A percentile compares a stretch with the other conserved stretches of the same genome.
These are phyloP conservation scores for Tetramorium alpestre DNA, from an alignment of 1,140 invertebrate genomes.

Conservation along the genomic window DNA sequence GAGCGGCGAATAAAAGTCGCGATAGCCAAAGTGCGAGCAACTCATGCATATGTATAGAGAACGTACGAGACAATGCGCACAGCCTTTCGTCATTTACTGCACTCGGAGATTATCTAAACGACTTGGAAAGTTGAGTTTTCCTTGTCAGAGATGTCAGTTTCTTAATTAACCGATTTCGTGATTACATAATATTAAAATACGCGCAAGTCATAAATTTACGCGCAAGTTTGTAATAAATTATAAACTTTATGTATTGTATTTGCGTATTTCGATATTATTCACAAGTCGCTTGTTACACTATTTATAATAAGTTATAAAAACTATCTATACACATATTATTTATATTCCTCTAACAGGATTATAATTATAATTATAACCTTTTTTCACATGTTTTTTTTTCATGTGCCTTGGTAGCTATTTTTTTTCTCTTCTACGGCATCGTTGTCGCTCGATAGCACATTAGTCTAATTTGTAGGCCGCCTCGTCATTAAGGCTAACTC, in stretches of 20 bases:
- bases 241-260: too few species aligned
- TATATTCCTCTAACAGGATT: background rate
- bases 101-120: background rate
- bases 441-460: conserved; percentile 33
- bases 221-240: too few species aligned
- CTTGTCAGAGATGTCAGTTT: background rate
- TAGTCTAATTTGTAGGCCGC: conserved; percentile 76
- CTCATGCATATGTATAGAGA: conserved; percentile 13
- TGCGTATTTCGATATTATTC: background rate
- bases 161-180: background rate
- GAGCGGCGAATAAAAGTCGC: conserved; percentile 22
- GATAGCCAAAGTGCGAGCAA: conserved; percentile 16
- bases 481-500: conserved; percentile 74
- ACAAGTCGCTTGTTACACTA: background rate
- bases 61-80: background rate
- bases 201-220: too few species aligned
- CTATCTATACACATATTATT: background rate
- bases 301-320: background rate
- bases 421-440: background rate
- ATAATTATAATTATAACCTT: background rate
- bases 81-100: background rate
- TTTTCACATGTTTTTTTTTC: background rate
- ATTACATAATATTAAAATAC: background rate
- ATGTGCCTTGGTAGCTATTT: background rate
- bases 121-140: background rate